Evolutionary conservation across 2,113 vertebrate species (phyloP).

Genomic region (Phocoena sinus): DNA sequence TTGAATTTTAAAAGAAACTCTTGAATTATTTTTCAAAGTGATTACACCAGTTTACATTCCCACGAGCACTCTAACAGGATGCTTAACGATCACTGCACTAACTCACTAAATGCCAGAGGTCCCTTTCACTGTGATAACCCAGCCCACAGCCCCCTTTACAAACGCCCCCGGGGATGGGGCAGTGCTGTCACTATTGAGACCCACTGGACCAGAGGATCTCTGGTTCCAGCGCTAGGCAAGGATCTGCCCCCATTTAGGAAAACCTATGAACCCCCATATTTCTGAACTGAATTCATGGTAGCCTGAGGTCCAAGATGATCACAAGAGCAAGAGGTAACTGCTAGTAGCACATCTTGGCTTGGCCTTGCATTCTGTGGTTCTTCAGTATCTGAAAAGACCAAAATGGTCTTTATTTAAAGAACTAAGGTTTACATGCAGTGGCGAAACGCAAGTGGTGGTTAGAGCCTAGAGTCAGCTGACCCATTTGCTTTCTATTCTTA

Average conservation of each 20-base stretch:
- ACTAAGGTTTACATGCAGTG: neutral
- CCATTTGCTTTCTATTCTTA: slow-evolving; percentile 36
- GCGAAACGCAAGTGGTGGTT: neutral
- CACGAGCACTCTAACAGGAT: neutral
- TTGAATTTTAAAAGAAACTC: neutral
- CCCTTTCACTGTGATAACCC: neutral
- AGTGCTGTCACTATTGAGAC: neutral
- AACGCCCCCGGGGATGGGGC: neutral
- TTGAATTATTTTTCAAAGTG: neutral
- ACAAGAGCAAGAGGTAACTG: neutral
- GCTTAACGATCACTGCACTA: neutral
- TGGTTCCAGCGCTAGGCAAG: neutral
- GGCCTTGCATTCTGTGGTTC: neutral
- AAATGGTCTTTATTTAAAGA: slow-evolving; percentile 16
- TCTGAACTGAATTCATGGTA: neutral
- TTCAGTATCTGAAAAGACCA: neutral
- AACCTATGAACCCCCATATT: neutral
- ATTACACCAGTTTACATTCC: neutral
- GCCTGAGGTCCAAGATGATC: neutral
- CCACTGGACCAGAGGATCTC: neutral
- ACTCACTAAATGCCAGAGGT: neutral
- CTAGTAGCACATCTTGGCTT: neutral
- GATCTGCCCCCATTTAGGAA: neutral
- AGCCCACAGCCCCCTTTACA: neutral
- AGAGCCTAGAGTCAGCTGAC: neutral